Evolutionary conservation across 1,140 invertebrate genomes (phyloP).

Genomic region (Drosophila pseudoobscura): DNA sequence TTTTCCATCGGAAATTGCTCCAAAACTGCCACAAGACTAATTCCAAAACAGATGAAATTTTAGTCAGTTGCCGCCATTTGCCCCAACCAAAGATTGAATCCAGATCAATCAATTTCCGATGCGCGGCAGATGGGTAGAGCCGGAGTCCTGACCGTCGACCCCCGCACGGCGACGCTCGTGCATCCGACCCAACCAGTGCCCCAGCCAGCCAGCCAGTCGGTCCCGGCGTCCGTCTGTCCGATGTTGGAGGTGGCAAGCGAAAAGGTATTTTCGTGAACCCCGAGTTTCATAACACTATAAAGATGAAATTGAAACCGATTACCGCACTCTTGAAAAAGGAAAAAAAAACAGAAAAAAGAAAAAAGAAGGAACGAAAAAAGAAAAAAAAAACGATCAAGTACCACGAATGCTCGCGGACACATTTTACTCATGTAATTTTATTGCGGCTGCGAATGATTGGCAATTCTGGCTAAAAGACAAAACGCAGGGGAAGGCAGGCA

Average conservation of each 20-base stretch:
- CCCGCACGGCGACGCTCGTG: constrained; percentile 9
- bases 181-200: neutral
- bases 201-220: neutral
- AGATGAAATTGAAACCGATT: constrained; percentile 83
- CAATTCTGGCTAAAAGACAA: constrained; percentile 80
- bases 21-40: too few species aligned
- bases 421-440: constrained; percentile 82
- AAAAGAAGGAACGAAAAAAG: neutral
- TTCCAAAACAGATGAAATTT: too few species aligned
- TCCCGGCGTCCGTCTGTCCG: neutral
- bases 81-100: too few species aligned
- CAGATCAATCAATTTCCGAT: too few species aligned
- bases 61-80: too few species aligned
- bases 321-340: constrained; percentile 74
- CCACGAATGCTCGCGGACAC: constrained; percentile 79
- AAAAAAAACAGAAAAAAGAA: too few species aligned
- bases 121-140: too few species aligned
- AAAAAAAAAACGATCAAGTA: constrained; percentile 73
- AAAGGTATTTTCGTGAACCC: constrained; percentile 53
- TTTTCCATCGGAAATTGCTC: too few species aligned
- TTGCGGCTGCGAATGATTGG: constrained; percentile 78
- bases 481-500: constrained; percentile 34
- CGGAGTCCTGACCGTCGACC: too few species aligned
- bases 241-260: constrained; percentile 32
- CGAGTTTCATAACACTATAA: constrained; percentile 77